These are phyloP conservation scores for Heterotis niloticus DNA, from an alignment of 2,113 vertebrate species.

Conservation along the genomic window DNA sequence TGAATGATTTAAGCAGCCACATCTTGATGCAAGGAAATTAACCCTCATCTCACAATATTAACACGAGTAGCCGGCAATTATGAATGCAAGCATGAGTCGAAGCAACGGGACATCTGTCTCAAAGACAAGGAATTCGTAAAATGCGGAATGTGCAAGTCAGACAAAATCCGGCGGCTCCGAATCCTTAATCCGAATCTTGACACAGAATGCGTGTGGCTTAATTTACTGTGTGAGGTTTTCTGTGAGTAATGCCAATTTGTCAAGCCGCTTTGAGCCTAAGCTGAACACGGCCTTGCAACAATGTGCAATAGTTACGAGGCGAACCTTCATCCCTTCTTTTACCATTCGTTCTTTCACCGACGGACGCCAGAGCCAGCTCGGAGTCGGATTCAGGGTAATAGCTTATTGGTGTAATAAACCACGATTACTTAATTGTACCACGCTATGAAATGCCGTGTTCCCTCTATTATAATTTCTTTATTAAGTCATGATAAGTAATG, in stretches of 20 bases:
- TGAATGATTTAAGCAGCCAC: background rate
- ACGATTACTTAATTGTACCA: conserved; percentile 3
- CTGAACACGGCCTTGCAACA: background rate
- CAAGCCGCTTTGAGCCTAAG: background rate
- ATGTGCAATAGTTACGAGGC: no score
- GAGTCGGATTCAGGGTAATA: background rate
- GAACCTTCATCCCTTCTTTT: background rate
- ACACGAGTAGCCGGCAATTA: background rate
- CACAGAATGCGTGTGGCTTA: background rate
- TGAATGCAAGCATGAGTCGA: background rate
- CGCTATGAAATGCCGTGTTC: background rate
- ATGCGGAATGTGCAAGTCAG: background rate
- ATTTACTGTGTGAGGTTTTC: background rate
- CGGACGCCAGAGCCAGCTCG: background rate
- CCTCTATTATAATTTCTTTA: background rate
- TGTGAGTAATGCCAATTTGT: background rate
- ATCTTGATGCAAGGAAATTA: background rate
- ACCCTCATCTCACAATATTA: background rate
- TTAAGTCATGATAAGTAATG: background rate
- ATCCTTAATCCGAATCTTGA: background rate
- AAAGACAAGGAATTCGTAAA: background rate
- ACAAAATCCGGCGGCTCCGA: background rate
- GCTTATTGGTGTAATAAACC: background rate
- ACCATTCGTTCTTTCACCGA: background rate
- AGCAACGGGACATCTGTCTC: background rate